Percentiles rank a stretch among this genome's conserved stretches.
phyloP scores from a whole-genome alignment of 2,888 invertebrate genomes.

The Noctua janthe region DNA sequence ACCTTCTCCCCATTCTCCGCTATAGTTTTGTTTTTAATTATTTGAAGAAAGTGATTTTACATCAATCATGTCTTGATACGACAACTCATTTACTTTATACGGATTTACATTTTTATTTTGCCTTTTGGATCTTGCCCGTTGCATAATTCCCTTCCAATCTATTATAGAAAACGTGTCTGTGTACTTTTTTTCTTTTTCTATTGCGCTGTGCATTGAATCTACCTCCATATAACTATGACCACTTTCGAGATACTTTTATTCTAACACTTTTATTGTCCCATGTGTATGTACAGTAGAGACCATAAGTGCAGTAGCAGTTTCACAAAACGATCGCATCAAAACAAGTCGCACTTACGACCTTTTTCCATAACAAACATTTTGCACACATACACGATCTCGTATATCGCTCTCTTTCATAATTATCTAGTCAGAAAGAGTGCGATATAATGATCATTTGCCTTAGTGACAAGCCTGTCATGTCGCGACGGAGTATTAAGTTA shows the following conservation, averaged over 20 bases:
- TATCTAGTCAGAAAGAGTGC: too few species aligned
- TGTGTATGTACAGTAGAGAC: too few species aligned
- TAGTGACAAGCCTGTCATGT: too few species aligned
- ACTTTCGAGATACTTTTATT: constrained; percentile 33
- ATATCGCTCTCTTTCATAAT: too few species aligned
- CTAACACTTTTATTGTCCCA: constrained; percentile 21
- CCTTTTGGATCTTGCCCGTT: constrained; percentile 18
- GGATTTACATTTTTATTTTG: background rate
- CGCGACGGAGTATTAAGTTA: too few species aligned
- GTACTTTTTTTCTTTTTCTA: constrained; percentile 23
- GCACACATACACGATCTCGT: too few species aligned
- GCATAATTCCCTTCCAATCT: constrained; percentile 11
- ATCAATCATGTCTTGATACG: constrained; percentile 33
- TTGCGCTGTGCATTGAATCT: constrained; percentile 21
- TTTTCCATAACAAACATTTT: too few species aligned
- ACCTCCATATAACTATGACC: constrained; percentile 19
- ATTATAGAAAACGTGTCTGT: constrained; percentile 15
- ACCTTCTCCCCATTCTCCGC: constrained; percentile 26
- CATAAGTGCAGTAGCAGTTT: too few species aligned
- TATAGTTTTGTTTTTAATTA: constrained; percentile 36
- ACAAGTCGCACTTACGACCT: too few species aligned
- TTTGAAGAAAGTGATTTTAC: constrained; percentile 24
- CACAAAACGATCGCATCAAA: too few species aligned
- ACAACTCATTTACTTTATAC: constrained; percentile 14
- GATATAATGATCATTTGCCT: too few species aligned